Evolutionary conservation across 2,797 vertebrate genomes (phyloP).

Genomic region (Channa striata): DNA sequence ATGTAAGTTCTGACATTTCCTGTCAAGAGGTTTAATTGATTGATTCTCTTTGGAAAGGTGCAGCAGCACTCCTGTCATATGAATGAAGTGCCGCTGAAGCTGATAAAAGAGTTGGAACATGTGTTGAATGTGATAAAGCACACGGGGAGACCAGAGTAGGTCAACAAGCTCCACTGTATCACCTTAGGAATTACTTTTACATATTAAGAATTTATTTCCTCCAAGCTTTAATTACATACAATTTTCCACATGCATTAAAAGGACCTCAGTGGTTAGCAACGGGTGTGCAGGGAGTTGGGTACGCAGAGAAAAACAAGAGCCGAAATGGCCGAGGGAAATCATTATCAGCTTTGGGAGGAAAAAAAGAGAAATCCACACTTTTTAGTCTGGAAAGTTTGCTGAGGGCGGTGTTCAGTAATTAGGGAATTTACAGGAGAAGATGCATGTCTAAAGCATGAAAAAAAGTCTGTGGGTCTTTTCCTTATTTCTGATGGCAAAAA

Average conservation of each 20-base stretch:
- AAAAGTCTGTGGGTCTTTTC: background rate
- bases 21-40: slow-evolving; percentile 29
- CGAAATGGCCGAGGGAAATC: slow-evolving; percentile 60
- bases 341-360: slow-evolving; percentile 56
- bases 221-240: slow-evolving; percentile 23
- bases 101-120: slow-evolving; percentile 13
- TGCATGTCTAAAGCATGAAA: slow-evolving; percentile 24
- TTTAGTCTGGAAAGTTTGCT: slow-evolving; percentile 65
- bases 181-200: slow-evolving; percentile 21
- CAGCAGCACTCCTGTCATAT: background rate
- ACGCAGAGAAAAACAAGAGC: slow-evolving; percentile 52
- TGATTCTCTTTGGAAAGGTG: slow-evolving; percentile 29
- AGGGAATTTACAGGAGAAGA: slow-evolving; percentile 53
- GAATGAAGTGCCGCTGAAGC: no score
- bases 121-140: background rate
- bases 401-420: slow-evolving; percentile 69
- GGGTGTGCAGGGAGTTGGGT: slow-evolving; percentile 9
- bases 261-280: slow-evolving; percentile 3
- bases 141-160: background rate
- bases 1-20: slow-evolving; percentile 20
- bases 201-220: background rate
- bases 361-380: slow-evolving; percentile 60
- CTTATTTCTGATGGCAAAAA: background rate
- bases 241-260: slow-evolving; percentile 26
- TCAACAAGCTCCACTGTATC: slow-evolving; percentile 13